Conservation (phyloP, 2,113 vertebrate species). For the Dendropsophus ebraccatus region DNA sequence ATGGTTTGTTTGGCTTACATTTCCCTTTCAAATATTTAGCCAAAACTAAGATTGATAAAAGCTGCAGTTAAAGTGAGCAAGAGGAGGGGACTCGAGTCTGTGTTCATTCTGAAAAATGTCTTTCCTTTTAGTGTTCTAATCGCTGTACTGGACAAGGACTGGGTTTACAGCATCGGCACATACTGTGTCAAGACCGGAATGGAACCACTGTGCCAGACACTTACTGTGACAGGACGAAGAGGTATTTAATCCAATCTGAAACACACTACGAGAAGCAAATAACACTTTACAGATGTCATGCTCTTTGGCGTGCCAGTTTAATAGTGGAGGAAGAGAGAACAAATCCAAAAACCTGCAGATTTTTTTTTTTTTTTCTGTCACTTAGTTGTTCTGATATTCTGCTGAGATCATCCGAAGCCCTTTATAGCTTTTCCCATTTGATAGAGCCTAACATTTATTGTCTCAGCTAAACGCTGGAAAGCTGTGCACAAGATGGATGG, state of each 20-base stretch:
- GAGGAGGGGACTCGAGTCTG: background rate
- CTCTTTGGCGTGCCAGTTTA: background rate
- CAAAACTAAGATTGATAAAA: slow-evolving; percentile 11
- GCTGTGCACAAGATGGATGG: background rate
- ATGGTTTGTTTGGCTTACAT: slow-evolving; percentile 21
- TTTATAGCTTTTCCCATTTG: slow-evolving; percentile 29
- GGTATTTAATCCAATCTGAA: slow-evolving; percentile 69
- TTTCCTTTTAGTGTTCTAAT: slow-evolving; percentile 78
- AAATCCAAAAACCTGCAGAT: slow-evolving; percentile 39
- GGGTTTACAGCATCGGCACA: slow-evolving; percentile 72
- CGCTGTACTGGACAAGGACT: slow-evolving; percentile 70
- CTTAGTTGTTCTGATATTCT: slow-evolving; percentile 26
- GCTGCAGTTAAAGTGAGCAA: background rate
- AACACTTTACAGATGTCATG: slow-evolving; percentile 39
- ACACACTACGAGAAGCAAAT: background rate
- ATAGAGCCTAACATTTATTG: slow-evolving; percentile 15
- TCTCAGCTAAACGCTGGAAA: background rate
- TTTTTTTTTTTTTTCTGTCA: slow-evolving; percentile 45
- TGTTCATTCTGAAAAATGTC: slow-evolving; percentile 13
- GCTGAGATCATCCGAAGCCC: slow-evolving; percentile 35
- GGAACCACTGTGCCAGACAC: slow-evolving; percentile 68
- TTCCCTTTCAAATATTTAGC: slow-evolving; percentile 14
- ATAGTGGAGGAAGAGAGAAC: slow-evolving; percentile 28
- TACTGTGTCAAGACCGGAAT: slow-evolving; percentile 73
- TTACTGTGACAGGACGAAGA: slow-evolving; percentile 75